Evolutionary conservation across 2,888 invertebrate species (phyloP), one percentile per base, ranked within the genome.

Genomic region (Vanessa cardui): DNA sequence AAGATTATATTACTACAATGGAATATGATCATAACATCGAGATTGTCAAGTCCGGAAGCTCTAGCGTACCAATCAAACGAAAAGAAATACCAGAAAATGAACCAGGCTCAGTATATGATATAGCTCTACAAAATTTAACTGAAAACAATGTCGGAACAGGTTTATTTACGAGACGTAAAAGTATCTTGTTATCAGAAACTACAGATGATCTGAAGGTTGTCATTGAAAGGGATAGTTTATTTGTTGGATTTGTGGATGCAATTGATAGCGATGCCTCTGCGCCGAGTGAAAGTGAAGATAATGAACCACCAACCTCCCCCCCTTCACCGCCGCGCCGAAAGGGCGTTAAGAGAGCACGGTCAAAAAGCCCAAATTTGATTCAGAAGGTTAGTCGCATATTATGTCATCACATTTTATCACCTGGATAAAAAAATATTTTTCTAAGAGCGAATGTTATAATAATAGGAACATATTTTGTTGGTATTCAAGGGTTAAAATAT

Each of bases 141-240:
- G 33, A 81, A 79, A 75, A 61, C 66, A 54, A 83, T 80, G 78
- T 71, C 69, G 59, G 45, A 4, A 52, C 54, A 60, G 77, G 80
- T 74, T 72, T 86, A 46, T 87, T 85, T 68, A 73, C 80, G 60
- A 83, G 87, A 59, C 83, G 89, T 9, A 88, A 84, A 77, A 80
- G 79, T 64, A 81, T 80, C 44, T 70, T 83, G 39, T 73, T 76
- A 2, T 76, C 80, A 46, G 83, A 81, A 66, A 85, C 82, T 61
- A 86, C 86, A 66, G 91, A 91, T 74, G 89, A 89, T 67, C 75
- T 89, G 58, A 90, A 88, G 73, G 87, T 92, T 21, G 86, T 90
- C 4, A 92, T 93, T 75, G 91, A 92, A 80, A 87, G 91, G 69
- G 92, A 92, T 73, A 92, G 92, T 74, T 92, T 92, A 91, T 86